phyloP scores from a whole-genome alignment of 2,888 invertebrate species.

The Meloe dianella region DNA sequence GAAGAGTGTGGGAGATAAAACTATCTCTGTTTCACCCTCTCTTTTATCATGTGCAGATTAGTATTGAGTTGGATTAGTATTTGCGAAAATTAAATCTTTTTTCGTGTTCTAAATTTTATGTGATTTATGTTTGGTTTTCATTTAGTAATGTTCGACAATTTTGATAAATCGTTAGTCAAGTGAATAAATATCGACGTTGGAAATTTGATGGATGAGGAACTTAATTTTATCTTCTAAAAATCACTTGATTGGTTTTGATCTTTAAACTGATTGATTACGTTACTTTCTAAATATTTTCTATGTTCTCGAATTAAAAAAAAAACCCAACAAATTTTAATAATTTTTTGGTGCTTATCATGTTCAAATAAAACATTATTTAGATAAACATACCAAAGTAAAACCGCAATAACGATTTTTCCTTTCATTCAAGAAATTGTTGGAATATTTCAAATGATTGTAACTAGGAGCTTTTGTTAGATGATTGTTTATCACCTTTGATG shows the following conservation, averaged over 20 bases:
- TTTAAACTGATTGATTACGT: neutral
- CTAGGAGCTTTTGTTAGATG: too few relatives aligned
- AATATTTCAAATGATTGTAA: too few relatives aligned
- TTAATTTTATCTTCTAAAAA: conserved; percentile 26
- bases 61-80: neutral
- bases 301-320: neutral
- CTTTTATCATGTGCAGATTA: conserved; percentile 8
- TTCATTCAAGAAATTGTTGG: too few relatives aligned
- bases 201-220: conserved; percentile 28
- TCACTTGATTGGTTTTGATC: neutral
- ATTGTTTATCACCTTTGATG: conserved; percentile 20
- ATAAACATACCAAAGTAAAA: too few relatives aligned
- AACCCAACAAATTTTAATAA: too few relatives aligned
- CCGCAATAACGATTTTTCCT: too few relatives aligned
- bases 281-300: neutral
- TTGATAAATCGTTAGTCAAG: conserved; percentile 29
- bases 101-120: conserved; percentile 14
- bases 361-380: too few relatives aligned
- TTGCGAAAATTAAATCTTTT: too few relatives aligned
- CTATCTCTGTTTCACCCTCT: too few relatives aligned
- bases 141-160: conserved; percentile 16
- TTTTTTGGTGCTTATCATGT: too few relatives aligned
- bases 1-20: too few relatives aligned
- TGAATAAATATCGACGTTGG: conserved; percentile 20
- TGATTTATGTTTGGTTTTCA: conserved; percentile 19